phyloP scores from a whole-genome alignment of 2,113 vertebrate genomes.

The Tupaia tana region DNA sequence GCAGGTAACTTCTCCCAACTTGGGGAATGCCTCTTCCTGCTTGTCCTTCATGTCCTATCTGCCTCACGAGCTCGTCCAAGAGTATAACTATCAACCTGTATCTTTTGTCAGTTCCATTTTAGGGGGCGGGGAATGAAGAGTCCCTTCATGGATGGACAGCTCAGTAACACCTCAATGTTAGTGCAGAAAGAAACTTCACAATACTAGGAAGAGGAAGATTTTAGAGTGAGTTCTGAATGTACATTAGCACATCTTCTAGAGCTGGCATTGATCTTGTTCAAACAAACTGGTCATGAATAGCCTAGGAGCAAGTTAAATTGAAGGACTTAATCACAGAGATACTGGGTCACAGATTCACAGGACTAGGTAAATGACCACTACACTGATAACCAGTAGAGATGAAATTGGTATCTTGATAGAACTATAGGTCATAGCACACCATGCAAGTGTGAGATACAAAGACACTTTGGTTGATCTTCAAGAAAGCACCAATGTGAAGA shows the following conservation, averaged over 20 bases:
- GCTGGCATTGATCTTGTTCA: background rate
- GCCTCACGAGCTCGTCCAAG: background rate
- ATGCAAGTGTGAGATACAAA: background rate
- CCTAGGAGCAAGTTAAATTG: background rate
- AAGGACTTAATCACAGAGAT: background rate
- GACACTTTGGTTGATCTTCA: background rate
- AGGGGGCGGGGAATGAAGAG: background rate
- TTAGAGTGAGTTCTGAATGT: background rate
- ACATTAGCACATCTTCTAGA: background rate
- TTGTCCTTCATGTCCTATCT: background rate
- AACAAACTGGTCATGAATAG: background rate
- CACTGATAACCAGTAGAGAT: background rate
- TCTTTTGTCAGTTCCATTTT: background rate
- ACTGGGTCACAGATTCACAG: background rate
- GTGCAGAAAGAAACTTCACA: background rate
- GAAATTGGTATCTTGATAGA: background rate
- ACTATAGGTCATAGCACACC: background rate
- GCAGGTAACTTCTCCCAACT: too few relatives aligned
- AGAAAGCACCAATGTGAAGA: background rate
- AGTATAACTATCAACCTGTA: accelerated
- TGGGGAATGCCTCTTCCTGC: background rate
- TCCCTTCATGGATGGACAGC: background rate
- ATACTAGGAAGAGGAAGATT: background rate
- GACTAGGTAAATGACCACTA: background rate
- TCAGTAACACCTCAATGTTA: background rate